Conservation (phyloP, 2,888 invertebrate species). For the Dicyrtomina minuta region DNA sequence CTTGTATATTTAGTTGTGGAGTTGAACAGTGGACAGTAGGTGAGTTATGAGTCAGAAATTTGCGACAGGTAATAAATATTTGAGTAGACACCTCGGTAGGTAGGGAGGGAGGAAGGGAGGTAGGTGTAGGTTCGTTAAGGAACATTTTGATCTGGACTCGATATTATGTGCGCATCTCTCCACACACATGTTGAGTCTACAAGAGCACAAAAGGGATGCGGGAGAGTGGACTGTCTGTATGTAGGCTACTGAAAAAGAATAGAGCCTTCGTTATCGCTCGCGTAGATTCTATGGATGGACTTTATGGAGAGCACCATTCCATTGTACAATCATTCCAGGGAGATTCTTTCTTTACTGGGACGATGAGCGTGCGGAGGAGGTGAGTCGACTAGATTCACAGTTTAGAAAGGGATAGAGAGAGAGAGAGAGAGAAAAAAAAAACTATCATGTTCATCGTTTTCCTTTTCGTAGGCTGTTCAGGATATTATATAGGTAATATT, state of each 20-base stretch:
- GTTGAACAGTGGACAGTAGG: conserved; percentile 7
- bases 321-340: too few species aligned
- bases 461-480: too few species aligned
- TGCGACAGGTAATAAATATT: conserved; percentile 48
- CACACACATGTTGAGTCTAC: not conserved
- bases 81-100: conserved; percentile 31
- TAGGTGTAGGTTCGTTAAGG: conserved; percentile 16
- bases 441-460: not conserved
- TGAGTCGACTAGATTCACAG: too few species aligned
- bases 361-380: too few species aligned
- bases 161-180: too few species aligned
- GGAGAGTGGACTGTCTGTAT: not conserved
- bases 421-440: not conserved
- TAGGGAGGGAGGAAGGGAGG: conserved; percentile 14
- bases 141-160: conserved; percentile 21
- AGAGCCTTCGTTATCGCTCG: too few species aligned
- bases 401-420: not conserved
- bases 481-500: too few species aligned
- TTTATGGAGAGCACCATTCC: too few species aligned
- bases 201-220: conserved; percentile 6
- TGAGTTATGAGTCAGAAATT: conserved; percentile 41
- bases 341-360: too few species aligned
- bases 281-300: too few species aligned
- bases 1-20: too few species aligned
- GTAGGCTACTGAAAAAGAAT: too few species aligned